These are phyloP conservation scores for Xyrauchen texanus DNA, from an alignment of 2,113 vertebrate genomes.

Conservation along the genomic window DNA sequence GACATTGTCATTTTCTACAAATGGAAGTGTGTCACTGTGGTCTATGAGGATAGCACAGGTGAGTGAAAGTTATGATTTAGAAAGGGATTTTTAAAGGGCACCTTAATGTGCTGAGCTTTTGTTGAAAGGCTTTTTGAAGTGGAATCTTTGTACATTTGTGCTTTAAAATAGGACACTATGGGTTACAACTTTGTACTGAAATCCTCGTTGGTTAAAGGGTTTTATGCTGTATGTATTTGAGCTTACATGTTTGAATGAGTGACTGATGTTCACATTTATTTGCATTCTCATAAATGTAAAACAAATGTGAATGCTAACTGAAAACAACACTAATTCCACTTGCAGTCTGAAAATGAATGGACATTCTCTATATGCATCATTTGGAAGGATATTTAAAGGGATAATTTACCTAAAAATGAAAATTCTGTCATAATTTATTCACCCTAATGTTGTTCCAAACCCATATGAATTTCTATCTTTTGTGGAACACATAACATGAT, in stretches of 20 bases:
- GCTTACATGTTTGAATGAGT: background rate
- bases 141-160: slow-evolving; percentile 18
- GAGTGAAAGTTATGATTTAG: slow-evolving; percentile 24
- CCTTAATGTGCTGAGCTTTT: no score
- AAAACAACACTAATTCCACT: background rate
- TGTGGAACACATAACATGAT: no score
- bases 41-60: slow-evolving; percentile 97
- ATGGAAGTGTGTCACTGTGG: slow-evolving; percentile 91
- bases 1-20: slow-evolving; percentile 93
- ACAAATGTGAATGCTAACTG: background rate
- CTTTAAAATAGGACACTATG: slow-evolving; percentile 1
- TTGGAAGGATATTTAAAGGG: background rate
- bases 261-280: background rate
- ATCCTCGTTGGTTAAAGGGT: background rate
- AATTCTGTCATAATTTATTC: no score
- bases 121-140: slow-evolving; percentile 26
- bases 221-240: background rate
- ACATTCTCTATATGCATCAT: background rate
- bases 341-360: background rate
- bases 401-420: no score
- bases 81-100: background rate
- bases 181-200: background rate
- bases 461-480: no score
- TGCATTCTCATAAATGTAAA: slow-evolving; percentile 3
- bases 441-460: no score